Conservation (phyloP, 1,140 invertebrate genomes). For the Leptinotarsa lineolata region DNA sequence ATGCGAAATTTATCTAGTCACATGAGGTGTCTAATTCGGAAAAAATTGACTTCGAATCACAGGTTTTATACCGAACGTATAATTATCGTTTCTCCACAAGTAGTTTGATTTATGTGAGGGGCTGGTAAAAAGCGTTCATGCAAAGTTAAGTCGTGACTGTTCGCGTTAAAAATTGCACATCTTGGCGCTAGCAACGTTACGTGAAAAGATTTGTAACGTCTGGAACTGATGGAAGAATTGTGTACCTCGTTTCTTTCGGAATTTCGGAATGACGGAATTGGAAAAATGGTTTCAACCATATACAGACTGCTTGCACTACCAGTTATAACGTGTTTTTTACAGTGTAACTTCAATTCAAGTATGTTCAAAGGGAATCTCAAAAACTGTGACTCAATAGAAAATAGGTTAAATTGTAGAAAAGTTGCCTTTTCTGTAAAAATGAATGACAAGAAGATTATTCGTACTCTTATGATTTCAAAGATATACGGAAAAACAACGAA, state of each 20-base stretch:
- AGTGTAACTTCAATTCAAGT: too few species aligned
- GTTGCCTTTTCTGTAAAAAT: too few species aligned
- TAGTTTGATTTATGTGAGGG: constrained; percentile 27
- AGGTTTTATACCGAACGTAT: constrained; percentile 14
- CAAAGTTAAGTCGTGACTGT: constrained; percentile 18
- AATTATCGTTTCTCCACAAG: constrained; percentile 26
- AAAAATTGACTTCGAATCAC: constrained; percentile 23
- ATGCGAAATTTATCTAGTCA: constrained; percentile 13
- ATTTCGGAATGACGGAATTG: too few species aligned
- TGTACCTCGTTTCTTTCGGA: not conserved
- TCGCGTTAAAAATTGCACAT: constrained; percentile 20
- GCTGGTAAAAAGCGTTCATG: constrained; percentile 22
- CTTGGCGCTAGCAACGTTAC: constrained; percentile 14
- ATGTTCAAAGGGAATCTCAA: too few species aligned
- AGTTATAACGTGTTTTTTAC: too few species aligned
- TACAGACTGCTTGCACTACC: too few species aligned
- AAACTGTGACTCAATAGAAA: too few species aligned
- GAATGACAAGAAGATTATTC: too few species aligned
- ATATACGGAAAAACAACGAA: too few species aligned
- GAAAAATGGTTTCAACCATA: too few species aligned
- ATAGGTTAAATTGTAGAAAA: too few species aligned
- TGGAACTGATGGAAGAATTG: not conserved
- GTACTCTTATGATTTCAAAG: too few species aligned
- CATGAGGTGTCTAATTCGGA: constrained; percentile 14
- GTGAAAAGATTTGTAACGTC: constrained; percentile 9